These are phyloP conservation scores for Cheilosia impressa DNA, from an alignment of 2,888 invertebrate species.

Conservation along the genomic window DNA sequence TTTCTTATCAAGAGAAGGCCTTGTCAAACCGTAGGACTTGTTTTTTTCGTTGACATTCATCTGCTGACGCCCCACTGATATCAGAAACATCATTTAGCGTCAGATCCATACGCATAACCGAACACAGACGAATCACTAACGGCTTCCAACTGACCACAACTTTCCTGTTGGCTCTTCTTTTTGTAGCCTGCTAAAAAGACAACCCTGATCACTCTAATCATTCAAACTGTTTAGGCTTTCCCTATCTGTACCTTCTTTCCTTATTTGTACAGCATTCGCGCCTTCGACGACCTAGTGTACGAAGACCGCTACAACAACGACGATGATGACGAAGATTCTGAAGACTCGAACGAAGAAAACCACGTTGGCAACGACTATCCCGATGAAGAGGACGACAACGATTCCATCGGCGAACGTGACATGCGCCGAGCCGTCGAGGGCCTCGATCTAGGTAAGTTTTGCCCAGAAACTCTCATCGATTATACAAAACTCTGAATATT, in stretches of 20 bases:
- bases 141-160: background rate
- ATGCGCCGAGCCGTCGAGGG: conserved; percentile 86
- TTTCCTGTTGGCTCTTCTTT: background rate
- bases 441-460: conserved; percentile 79
- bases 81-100: too few relatives aligned
- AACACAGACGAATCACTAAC: too few relatives aligned
- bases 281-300: conserved; percentile 79
- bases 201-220: background rate
- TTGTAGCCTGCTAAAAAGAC: too few relatives aligned
- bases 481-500: background rate
- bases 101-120: too few relatives aligned
- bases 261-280: conserved; percentile 78
- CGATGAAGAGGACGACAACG: conserved; percentile 86
- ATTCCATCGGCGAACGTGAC: conserved; percentile 82
- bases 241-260: background rate
- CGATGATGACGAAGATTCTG: conserved; percentile 84
- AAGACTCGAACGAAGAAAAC: conserved; percentile 91
- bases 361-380: conserved; percentile 92
- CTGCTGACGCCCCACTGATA: too few relatives aligned
- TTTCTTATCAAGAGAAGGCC: too few relatives aligned
- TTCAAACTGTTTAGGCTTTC: background rate
- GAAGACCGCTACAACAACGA: conserved; percentile 80
- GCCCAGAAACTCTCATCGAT: background rate
- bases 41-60: too few relatives aligned
- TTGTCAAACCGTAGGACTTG: too few relatives aligned